A percentile compares a stretch with the other conserved stretches of the same genome.
phyloP scores from a whole-genome alignment of 1,140 invertebrate species.

The Pentalonia nigronervosa region DNA sequence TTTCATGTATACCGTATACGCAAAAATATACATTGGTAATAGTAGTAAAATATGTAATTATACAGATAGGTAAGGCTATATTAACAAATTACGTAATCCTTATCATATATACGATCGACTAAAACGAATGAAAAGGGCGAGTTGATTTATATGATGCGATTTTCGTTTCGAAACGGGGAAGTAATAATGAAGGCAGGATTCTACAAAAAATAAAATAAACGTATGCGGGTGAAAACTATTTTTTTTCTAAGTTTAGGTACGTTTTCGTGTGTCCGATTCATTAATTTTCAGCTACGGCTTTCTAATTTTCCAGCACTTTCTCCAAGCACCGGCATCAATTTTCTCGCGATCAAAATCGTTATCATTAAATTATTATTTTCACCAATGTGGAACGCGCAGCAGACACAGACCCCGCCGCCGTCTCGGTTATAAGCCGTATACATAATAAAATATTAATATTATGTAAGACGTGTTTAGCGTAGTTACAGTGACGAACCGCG shows the following conservation, averaged over 20 bases:
- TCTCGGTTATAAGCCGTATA: not conserved
- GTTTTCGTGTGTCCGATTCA: slow-evolving; percentile 10
- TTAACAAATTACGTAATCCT: not conserved
- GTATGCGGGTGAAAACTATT: not conserved
- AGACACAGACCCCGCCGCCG: not conserved
- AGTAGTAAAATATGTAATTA: not conserved
- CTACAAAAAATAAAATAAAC: not conserved
- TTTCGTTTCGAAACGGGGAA: not conserved
- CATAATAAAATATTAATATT: not conserved
- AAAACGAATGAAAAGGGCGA: not conserved
- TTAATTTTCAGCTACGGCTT: not conserved
- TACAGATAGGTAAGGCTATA: not conserved
- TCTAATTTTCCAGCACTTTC: not conserved
- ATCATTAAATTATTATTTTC: not conserved
- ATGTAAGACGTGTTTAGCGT: not conserved
- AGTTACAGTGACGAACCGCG: not conserved
- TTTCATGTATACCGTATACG: not conserved
- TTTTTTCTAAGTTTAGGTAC: not conserved
- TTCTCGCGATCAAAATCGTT: not conserved
- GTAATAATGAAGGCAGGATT: not conserved
- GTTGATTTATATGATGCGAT: not conserved
- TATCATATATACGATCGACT: not conserved
- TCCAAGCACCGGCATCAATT: not conserved
- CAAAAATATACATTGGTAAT: not conserved
- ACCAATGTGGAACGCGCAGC: not conserved